Evolutionary conservation across 1,140 invertebrate genomes (phyloP).

Genomic region (Leptopilina clavipes): DNA sequence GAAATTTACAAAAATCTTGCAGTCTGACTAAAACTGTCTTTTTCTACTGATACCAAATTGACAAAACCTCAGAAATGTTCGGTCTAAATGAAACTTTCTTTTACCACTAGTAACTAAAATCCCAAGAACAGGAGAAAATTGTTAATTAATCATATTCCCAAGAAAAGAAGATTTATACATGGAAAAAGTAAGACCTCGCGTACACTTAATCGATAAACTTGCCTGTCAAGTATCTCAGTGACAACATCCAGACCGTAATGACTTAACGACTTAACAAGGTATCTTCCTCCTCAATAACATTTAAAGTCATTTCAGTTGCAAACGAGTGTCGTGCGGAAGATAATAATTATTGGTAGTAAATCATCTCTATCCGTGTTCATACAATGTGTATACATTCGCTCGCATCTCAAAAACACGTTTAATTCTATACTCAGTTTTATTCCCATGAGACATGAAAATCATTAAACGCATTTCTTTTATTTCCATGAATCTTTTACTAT

Average conservation of each 20-base stretch:
- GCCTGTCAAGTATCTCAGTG: conserved; percentile 38
- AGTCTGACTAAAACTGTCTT: too few relatives aligned
- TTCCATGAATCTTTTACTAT: too few relatives aligned
- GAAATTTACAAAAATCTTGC: too few relatives aligned
- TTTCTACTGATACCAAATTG: too few relatives aligned
- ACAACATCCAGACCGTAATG: conserved; percentile 49
- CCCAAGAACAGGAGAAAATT: too few relatives aligned
- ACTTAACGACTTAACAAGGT: conserved; percentile 56
- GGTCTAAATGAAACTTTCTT: too few relatives aligned
- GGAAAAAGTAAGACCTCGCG: conserved; percentile 1
- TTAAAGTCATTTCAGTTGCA: conserved; percentile 43
- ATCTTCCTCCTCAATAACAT: conserved; percentile 40
- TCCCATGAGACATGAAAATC: not conserved
- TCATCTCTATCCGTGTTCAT: conserved; percentile 48
- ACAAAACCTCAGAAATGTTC: too few relatives aligned
- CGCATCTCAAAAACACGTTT: conserved; percentile 10
- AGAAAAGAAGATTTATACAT: not conserved
- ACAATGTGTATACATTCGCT: conserved; percentile 46
- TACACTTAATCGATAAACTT: conserved; percentile 53
- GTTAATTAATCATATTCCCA: not conserved
- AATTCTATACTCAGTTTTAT: not conserved
- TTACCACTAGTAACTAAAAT: too few relatives aligned
- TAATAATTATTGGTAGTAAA: conserved; percentile 59
- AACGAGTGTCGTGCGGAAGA: conserved; percentile 42
- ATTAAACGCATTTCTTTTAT: not conserved